Conservation (phyloP, 2,113 vertebrate genomes). For the Xerus inauris region DNA sequence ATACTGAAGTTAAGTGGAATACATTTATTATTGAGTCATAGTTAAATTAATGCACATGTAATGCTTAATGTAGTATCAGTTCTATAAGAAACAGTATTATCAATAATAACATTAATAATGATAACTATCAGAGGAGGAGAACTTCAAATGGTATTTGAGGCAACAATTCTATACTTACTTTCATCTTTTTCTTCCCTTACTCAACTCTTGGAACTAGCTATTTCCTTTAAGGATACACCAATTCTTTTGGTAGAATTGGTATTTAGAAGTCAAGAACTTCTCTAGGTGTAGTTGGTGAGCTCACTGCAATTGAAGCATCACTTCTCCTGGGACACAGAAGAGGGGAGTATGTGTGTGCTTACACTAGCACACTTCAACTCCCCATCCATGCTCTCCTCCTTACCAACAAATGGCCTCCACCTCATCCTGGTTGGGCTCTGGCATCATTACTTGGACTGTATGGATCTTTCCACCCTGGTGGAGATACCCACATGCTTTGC, state of each 20-base stretch:
- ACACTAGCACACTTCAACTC: background rate
- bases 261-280: background rate
- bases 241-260: background rate
- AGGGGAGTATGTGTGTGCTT: background rate
- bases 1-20: background rate
- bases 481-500: background rate
- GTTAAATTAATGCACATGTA: background rate
- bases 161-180: background rate
- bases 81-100: background rate
- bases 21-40: background rate
- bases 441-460: too few species aligned
- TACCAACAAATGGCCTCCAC: background rate
- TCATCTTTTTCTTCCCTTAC: background rate
- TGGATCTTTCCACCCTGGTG: too few species aligned
- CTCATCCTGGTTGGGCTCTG: background rate
- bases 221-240: background rate
- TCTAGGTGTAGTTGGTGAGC: too few species aligned
- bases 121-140: background rate
- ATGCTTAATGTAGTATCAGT: background rate
- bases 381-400: accelerated
- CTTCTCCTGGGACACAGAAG: too few species aligned
- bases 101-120: background rate
- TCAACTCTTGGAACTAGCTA: background rate
- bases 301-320: background rate
- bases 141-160: background rate